Percentiles rank a stretch among this genome's conserved stretches.
phyloP scores from a whole-genome alignment of 2,888 invertebrate genomes.

The Spatulosminthurus flaviceps region DNA sequence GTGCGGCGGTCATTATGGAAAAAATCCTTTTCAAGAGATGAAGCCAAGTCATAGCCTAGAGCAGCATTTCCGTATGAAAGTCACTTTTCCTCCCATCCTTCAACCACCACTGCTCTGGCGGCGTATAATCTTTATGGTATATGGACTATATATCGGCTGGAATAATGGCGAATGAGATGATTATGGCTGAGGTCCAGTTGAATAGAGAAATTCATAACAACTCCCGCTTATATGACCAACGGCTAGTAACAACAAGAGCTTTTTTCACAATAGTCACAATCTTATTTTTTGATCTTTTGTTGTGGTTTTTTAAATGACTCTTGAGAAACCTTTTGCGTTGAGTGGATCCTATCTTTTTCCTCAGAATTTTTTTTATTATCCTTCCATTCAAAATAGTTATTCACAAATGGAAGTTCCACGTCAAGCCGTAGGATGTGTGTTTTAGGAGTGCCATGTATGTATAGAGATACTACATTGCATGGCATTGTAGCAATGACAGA shows the following conservation, averaged over 20 bases:
- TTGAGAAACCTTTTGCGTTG: not conserved
- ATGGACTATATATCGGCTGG: too few relatives aligned
- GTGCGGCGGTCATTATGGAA: too few relatives aligned
- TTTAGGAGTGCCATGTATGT: too few relatives aligned
- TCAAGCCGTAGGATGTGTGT: too few relatives aligned
- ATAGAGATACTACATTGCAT: too few relatives aligned
- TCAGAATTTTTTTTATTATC: not conserved
- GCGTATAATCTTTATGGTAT: too few relatives aligned
- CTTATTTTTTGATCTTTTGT: slow-evolving; percentile 21
- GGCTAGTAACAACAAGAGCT: slow-evolving; percentile 12
- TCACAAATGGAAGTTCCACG: not conserved
- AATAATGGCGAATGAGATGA: not conserved
- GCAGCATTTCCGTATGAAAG: too few relatives aligned
- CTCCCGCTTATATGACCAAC: not conserved
- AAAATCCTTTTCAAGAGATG: too few relatives aligned
- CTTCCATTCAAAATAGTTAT: not conserved
- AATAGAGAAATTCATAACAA: slow-evolving; percentile 20
- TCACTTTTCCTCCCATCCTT: too few relatives aligned
- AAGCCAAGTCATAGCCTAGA: too few relatives aligned
- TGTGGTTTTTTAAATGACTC: slow-evolving; percentile 16
- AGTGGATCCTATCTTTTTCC: not conserved
- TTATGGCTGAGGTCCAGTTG: not conserved
- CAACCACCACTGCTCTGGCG: too few relatives aligned
- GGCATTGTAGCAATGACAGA: too few relatives aligned
- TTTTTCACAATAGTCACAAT: slow-evolving; percentile 1